Evolutionary conservation across 2,797 vertebrate species (phyloP).

Genomic region (Hippoglossus hippoglossus): DNA sequence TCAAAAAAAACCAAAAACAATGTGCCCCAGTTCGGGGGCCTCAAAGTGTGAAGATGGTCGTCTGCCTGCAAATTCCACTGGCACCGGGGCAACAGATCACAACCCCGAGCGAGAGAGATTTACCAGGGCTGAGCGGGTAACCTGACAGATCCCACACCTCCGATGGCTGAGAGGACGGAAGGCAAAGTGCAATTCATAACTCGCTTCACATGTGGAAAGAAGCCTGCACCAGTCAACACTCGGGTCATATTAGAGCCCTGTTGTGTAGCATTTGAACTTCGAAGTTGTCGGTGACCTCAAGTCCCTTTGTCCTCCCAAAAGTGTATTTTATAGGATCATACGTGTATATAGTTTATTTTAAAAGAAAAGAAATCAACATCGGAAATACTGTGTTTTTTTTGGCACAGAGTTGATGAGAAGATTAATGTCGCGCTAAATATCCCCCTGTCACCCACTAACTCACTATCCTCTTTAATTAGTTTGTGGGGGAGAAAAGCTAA

Average conservation of each 20-base stretch:
- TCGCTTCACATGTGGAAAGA: constrained; percentile 1
- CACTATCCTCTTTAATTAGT: too few relatives aligned
- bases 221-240: not conserved
- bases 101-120: constrained; percentile 48
- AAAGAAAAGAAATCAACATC: too few relatives aligned
- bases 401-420: too few relatives aligned
- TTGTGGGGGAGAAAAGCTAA: too few relatives aligned
- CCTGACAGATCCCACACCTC: constrained; percentile 55
- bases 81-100: constrained; percentile 53
- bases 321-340: too few relatives aligned
- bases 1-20: constrained; percentile 56
- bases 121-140: constrained; percentile 47
- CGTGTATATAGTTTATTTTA: too few relatives aligned
- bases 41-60: constrained; percentile 29
- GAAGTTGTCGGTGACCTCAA: too few relatives aligned
- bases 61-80: constrained; percentile 23
- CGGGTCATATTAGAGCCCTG: not conserved
- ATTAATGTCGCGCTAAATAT: too few relatives aligned
- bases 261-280: not conserved
- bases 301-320: too few relatives aligned
- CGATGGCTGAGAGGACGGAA: constrained; percentile 61
- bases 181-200: constrained; percentile 7
- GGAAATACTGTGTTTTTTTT: too few relatives aligned
- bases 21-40: constrained; percentile 64
- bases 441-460: too few relatives aligned